Base-by-base conservation (phyloP, 2,888 invertebrate species). In the Molanna angustata region DNA sequence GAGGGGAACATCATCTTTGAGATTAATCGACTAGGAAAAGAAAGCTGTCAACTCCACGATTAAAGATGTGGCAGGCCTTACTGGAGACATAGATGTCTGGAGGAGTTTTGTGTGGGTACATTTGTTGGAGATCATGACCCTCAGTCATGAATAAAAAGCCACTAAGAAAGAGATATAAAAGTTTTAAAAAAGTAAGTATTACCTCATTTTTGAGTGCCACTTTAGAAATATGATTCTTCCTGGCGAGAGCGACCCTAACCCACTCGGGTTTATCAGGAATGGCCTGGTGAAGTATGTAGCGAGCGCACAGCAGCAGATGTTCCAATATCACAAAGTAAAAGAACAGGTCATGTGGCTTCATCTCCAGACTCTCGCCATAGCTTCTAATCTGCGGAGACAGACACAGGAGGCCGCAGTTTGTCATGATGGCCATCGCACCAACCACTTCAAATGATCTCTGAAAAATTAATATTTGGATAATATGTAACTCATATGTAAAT, bases 321-420 rank as follows among this genome's bases (percentile, higher is more conserved):
- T 88, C 88, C 49, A 86, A 73, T 14, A 80, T 65, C 11, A 88
- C 84, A 66, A 88, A 86, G 18, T 82, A 67, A 49, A 85, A 65
- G 33, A 83, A 68, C 72, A 81, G 79, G 61, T 80, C 73, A 14
- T 52, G 39, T 3, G 57, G 61, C 21, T 67, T 64, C 7, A 73
- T 67, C 2, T 68, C 67, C 37, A 73, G 62, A 19, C 67, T 65
- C 33, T 58, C 50, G 4, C 51, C 49, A 17, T 56, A 53, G 17
- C 43, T 50, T 65, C 80, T 74, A 39, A 85, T 76, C 61, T 82
- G 77, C 4, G 86, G 84, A 56, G 83, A 84, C 57, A 88, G 73
- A 61, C 83, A 85, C 33, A 89, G 73, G 42, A 89, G 69, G 1
- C 86, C 86, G 65, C 85, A 86, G 69, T 89, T 89, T 49, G 88